A percentile compares a stretch with the other conserved stretches of the same genome.
Conservation (phyloP, 1,140 invertebrate genomes). For the Drosophila burlai region DNA sequence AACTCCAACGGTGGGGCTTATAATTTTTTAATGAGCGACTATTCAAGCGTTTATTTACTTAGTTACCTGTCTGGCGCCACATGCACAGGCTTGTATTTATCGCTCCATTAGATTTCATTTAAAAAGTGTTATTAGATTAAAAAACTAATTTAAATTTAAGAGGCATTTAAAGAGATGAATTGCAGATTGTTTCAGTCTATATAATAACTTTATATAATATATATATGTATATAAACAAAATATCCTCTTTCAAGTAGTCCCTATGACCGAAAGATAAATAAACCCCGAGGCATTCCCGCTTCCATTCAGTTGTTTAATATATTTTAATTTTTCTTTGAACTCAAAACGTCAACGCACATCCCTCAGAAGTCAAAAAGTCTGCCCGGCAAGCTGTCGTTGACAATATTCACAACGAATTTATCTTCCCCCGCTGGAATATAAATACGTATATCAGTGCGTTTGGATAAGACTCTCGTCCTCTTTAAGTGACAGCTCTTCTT, state of each 20-base stretch:
- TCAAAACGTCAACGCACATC: conserved; percentile 23
- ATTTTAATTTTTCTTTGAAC: conserved; percentile 16
- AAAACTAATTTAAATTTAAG: not conserved
- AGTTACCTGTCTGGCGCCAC: conserved; percentile 1
- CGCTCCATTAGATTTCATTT: conserved; percentile 4
- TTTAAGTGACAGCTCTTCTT: conserved; percentile 45
- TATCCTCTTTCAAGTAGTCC: too few relatives aligned
- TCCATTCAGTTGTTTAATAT: conserved; percentile 3
- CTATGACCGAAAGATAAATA: not conserved
- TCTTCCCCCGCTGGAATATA: conserved; percentile 31
- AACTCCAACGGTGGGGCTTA: not conserved
- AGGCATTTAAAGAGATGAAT: too few relatives aligned
- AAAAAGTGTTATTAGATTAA: not conserved
- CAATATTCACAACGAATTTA: conserved; percentile 35
- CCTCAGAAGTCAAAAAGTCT: conserved; percentile 21
- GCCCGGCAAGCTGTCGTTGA: conserved; percentile 31
- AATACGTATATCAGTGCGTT: conserved; percentile 7
- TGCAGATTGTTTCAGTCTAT: too few relatives aligned
- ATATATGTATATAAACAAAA: too few relatives aligned
- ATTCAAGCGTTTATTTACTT: conserved; percentile 13
- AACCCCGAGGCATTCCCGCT: not conserved
- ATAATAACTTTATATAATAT: too few relatives aligned
- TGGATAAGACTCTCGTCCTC: conserved; percentile 27
- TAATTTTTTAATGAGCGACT: conserved; percentile 13
- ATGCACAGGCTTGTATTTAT: not conserved